A percentile compares a stretch with the other conserved stretches of the same genome.
phyloP scores from a whole-genome alignment of 1,140 invertebrate species.

The Rhopalosiphum maidis region DNA sequence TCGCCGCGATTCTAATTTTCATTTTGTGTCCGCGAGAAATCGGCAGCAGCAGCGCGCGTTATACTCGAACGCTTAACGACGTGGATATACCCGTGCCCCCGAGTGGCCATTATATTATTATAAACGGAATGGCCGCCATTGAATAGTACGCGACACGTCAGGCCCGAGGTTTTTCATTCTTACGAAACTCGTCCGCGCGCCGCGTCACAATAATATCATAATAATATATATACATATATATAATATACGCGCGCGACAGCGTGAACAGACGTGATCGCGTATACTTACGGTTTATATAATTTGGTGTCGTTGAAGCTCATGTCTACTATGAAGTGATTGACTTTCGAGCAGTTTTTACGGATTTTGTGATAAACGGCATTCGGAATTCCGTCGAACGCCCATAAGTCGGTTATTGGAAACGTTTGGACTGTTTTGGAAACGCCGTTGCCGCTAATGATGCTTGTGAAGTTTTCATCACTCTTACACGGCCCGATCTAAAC shows the following conservation, averaged over 20 bases:
- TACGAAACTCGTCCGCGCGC: not conserved
- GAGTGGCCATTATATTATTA: no score
- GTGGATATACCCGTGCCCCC: not conserved
- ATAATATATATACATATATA: not conserved
- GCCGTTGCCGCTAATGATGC: not conserved
- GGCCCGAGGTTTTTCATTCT: not conserved
- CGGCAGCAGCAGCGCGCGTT: no score
- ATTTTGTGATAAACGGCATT: not conserved
- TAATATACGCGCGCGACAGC: not conserved
- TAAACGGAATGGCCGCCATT: no score
- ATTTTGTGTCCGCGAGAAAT: not conserved
- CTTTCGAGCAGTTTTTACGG: not conserved
- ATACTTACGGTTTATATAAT: not conserved
- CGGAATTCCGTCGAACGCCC: accelerated
- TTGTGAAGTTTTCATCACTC: not conserved
- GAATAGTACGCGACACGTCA: not conserved
- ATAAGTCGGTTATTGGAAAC: not conserved
- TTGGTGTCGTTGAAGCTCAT: accelerated
- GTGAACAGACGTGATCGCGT: not conserved
- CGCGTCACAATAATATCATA: not conserved
- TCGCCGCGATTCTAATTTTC: not conserved
- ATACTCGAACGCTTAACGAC: not conserved
- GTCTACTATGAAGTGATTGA: not conserved
- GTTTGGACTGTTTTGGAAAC: not conserved
- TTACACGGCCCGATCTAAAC: not conserved